phyloP scores from a whole-genome alignment of 2,113 vertebrate species.

The Isichthys henryi region DNA sequence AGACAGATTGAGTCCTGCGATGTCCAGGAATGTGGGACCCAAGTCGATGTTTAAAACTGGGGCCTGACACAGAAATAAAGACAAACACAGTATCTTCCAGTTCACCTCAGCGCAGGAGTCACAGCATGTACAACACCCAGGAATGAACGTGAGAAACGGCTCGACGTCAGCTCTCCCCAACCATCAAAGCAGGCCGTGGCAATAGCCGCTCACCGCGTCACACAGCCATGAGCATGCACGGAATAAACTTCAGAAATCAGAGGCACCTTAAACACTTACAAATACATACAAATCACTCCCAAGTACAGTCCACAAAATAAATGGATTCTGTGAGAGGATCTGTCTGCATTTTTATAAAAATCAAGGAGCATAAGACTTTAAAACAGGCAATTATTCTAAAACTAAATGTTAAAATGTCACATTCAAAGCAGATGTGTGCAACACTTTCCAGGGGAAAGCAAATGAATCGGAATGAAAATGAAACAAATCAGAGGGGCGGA shows the following conservation, averaged over 20 bases:
- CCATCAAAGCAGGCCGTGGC: not conserved
- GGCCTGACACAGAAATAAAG: slow-evolving; percentile 40
- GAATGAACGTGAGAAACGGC: not conserved
- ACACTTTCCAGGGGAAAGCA: not conserved
- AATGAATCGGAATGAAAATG: not conserved
- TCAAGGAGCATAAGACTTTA: not conserved
- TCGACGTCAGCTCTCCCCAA: not conserved
- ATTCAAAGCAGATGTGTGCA: not conserved
- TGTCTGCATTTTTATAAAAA: not conserved
- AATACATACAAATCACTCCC: not conserved
- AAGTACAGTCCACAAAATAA: not conserved
- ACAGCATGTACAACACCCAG: not conserved
- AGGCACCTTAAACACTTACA: not conserved
- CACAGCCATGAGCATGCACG: not conserved
- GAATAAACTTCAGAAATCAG: not conserved
- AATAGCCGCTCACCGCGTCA: not conserved
- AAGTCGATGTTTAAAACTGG: slow-evolving; percentile 66
- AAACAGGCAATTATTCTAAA: not conserved
- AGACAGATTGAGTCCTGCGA: slow-evolving; percentile 56
- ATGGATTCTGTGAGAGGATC: not conserved
- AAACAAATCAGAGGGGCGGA: not conserved
- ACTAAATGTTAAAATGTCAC: not conserved
- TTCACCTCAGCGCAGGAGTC: not conserved
- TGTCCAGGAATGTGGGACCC: slow-evolving; percentile 63
- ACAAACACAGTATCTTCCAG: not conserved